Base-by-base conservation (phyloP, 2,797 vertebrate genomes). In the Acomys russatus region DNA sequence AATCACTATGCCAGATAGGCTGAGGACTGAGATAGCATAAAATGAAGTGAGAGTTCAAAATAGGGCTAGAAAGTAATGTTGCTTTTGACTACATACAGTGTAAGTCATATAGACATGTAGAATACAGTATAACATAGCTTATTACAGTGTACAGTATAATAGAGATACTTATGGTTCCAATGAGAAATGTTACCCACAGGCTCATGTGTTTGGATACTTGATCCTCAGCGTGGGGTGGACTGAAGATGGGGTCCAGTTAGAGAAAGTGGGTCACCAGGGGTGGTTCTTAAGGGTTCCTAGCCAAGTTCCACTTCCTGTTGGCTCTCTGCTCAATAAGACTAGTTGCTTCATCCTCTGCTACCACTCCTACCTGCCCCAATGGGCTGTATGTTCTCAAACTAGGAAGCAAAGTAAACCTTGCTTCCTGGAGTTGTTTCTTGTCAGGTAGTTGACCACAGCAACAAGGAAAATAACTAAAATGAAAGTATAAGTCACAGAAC, bases 21-120 rank as follows among this genome's bases (percentile, higher is more conserved):
- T 85, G 25, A 56, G 35, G 77, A 38, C 0, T 71, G 28, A 84
- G 74, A 95, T 84, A 44, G 38, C 61, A 88, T 51, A 94, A 97
- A 94, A 94, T 80, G 18, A 93, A 94, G 59, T 7, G 8, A 91
- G 77, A 88, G 64, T 88, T 70, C 94, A 20, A 87, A 94, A 82
- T 49, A 84, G 7, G 10, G 49, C 33, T n/a, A 79, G 63, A 93
- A 84, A 92, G 51, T 92, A 92, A 64, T 68, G 25, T 76, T 97
- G 88, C 38, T 71, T 94, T 30, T 77, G 28, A 91, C 33, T 1
- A 38, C 8, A n/a, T n/a, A 25, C 1, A 92, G 15, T 61, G 33
- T 54, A 92, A 92, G 25, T 87, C 76, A 92, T n/a, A n/a, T 25
- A 22, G 23, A 28, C 30, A 59, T 35, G 14, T 71, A 70, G 2